Conservation (phyloP, 2,888 invertebrate species). For the Frankliniella intonsa region DNA sequence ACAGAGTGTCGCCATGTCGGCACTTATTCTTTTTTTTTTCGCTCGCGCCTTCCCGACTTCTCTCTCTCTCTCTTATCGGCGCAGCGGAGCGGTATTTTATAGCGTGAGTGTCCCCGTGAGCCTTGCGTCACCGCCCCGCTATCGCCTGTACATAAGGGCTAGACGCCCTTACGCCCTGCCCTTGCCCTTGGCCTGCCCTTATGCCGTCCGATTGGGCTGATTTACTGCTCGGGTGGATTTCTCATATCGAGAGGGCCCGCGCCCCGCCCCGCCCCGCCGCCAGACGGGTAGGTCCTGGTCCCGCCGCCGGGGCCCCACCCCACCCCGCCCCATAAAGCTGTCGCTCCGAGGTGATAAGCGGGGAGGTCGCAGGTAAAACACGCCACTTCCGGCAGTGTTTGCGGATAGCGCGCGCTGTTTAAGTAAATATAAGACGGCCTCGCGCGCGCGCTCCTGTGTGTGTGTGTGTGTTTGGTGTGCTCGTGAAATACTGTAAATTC, state of each 20-base stretch:
- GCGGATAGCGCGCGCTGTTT: background rate
- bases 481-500: no score
- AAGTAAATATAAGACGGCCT: no score
- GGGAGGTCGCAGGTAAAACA: background rate
- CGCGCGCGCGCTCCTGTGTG: no score
- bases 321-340: background rate
- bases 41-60: background rate
- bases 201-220: background rate
- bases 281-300: no score
- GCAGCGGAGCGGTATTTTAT: background rate
- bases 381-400: conserved; percentile 14
- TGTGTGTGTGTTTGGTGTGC: no score
- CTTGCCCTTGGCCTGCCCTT: background rate
- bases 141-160: no score
- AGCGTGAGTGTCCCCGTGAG: no score
- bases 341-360: background rate
- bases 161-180: no score
- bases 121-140: no score
- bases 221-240: background rate
- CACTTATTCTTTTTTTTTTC: no score
- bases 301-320: background rate
- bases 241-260: background rate
- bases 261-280: no score
- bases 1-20: no score
- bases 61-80: background rate